phyloP scores from a whole-genome alignment of 2,113 vertebrate species.

The Lepus timidus region DNA sequence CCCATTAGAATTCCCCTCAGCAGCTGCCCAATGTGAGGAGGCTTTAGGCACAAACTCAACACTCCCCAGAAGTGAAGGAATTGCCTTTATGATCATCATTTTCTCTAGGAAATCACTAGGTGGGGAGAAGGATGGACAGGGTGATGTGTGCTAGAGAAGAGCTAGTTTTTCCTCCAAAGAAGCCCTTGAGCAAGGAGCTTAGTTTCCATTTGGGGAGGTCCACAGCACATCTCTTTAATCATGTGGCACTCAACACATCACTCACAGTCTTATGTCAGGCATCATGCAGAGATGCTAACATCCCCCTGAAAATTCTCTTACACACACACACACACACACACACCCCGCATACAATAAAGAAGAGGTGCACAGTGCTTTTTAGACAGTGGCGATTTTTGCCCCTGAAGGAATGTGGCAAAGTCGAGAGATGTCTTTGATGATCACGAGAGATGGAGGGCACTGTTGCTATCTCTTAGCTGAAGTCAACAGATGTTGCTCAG shows the following conservation, averaged over 20 bases:
- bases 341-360: neutral
- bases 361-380: neutral
- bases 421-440: neutral
- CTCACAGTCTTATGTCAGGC: neutral
- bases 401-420: neutral
- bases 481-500: neutral
- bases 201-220: neutral
- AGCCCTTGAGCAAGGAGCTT: neutral
- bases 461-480: neutral
- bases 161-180: neutral
- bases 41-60: neutral
- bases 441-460: neutral
- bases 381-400: neutral
- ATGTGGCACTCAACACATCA: neutral
- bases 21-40: neutral
- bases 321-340: neutral
- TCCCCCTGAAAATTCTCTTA: neutral
- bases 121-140: too few species aligned
- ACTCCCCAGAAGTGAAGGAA: rapidly evolving
- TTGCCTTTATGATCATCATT: neutral
- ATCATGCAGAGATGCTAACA: neutral
- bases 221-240: neutral
- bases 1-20: rapidly evolving
- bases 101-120: neutral
- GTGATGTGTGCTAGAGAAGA: rapidly evolving